Percentiles rank a stretch among this genome's conserved stretches.
Evolutionary conservation across 2,797 vertebrate genomes (phyloP).

Genomic region (Rousettus madagascariensis): DNA sequence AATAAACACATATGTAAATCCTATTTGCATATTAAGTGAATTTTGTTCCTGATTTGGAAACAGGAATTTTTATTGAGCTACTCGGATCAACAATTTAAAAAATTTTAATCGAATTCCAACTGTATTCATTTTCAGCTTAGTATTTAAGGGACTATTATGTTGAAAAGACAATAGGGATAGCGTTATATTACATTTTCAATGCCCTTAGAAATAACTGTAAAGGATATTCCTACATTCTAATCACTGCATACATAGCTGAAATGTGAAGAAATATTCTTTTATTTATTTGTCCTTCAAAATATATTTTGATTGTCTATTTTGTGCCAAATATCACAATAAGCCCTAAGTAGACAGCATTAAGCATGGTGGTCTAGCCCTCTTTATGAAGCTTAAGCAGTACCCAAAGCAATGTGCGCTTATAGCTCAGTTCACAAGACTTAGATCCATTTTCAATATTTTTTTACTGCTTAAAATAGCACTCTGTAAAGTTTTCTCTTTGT

Average conservation of each 20-base stretch:
- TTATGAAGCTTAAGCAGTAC: neutral
- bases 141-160: neutral
- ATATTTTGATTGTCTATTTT: neutral
- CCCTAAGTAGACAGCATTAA: neutral
- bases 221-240: slow-evolving; percentile 4
- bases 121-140: neutral
- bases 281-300: neutral
- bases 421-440: neutral
- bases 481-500: neutral
- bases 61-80: neutral
- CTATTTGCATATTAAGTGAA: neutral
- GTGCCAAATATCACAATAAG: neutral
- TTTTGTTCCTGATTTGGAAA: slow-evolving; percentile 11
- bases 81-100: neutral
- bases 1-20: neutral
- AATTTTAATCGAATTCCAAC: neutral
- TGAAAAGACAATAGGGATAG: neutral
- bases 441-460: neutral
- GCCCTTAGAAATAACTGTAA: neutral
- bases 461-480: neutral
- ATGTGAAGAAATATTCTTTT: neutral
- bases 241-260: neutral
- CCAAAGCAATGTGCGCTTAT: neutral
- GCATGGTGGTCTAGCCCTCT: neutral
- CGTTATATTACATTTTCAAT: neutral